These are phyloP conservation scores for Pyrrhosoma nymphula DNA, from an alignment of 2,888 invertebrate species.

Conservation along the genomic window DNA sequence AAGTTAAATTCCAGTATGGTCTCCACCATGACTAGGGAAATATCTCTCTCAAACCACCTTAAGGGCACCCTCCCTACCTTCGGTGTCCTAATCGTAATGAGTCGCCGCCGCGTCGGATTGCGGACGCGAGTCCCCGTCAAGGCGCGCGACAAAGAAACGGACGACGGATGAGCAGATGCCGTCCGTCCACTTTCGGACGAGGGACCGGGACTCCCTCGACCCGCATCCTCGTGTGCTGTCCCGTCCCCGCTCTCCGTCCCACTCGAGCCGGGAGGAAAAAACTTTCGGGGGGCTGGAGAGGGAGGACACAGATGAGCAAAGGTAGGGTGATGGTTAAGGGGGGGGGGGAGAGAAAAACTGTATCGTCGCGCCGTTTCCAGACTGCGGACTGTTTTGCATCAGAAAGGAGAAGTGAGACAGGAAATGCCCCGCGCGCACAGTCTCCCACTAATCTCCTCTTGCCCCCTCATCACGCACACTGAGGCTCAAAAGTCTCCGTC, in stretches of 20 bases:
- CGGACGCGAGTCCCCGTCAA: background rate
- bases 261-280: background rate
- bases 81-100: background rate
- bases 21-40: no score
- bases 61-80: background rate
- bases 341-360: background rate
- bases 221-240: background rate
- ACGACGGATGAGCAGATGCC: background rate
- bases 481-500: no score
- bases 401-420: slow-evolving; percentile 47
- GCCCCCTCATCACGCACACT: slow-evolving; percentile 2
- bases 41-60: no score
- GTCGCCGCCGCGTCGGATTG: background rate
- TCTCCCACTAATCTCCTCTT: background rate
- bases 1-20: no score
- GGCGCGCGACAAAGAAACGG: background rate
- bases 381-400: slow-evolving; percentile 62
- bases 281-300: no score
- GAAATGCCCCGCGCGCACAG: slow-evolving; percentile 27
- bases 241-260: background rate
- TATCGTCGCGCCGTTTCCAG: slow-evolving; percentile 30
- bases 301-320: no score
- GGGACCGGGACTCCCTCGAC: background rate
- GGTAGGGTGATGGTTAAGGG: no score
- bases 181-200: background rate